These are phyloP conservation scores for Phortica okadai DNA, from an alignment of 2,888 invertebrate species.

Conservation along the genomic window DNA sequence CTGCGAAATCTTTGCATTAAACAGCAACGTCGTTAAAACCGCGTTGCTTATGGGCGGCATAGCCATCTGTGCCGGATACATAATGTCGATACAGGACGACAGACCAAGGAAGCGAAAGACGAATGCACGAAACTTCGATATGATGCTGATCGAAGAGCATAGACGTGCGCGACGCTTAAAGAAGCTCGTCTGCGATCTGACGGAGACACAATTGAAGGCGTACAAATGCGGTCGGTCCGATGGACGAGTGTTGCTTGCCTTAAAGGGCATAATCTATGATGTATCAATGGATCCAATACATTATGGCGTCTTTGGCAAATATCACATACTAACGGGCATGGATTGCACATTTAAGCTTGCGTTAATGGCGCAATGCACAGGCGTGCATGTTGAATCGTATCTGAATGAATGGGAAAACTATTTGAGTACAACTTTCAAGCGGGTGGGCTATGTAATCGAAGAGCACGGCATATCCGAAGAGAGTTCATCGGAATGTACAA, in stretches of 20 bases:
- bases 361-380: conserved; percentile 14
- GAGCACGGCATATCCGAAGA: background rate
- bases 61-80: background rate
- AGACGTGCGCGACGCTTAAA: background rate
- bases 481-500: background rate
- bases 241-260: background rate
- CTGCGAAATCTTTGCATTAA: background rate
- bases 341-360: conserved; percentile 5
- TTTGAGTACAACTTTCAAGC: background rate
- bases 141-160: background rate
- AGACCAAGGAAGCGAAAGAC: too few species aligned
- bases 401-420: conserved; percentile 4
- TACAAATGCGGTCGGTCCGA: background rate
- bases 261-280: background rate
- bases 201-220: background rate
- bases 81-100: background rate
- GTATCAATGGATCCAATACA: background rate
- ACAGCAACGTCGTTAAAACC: background rate
- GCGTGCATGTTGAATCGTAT: background rate
- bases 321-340: background rate
- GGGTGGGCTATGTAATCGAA: background rate
- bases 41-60: background rate
- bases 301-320: conserved; percentile 2
- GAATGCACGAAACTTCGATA: background rate
- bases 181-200: background rate